Evolutionary conservation across 2,797 vertebrate species (phyloP), one percentile per base, ranked within the genome.

Genomic region (Telmatherina bonti): DNA sequence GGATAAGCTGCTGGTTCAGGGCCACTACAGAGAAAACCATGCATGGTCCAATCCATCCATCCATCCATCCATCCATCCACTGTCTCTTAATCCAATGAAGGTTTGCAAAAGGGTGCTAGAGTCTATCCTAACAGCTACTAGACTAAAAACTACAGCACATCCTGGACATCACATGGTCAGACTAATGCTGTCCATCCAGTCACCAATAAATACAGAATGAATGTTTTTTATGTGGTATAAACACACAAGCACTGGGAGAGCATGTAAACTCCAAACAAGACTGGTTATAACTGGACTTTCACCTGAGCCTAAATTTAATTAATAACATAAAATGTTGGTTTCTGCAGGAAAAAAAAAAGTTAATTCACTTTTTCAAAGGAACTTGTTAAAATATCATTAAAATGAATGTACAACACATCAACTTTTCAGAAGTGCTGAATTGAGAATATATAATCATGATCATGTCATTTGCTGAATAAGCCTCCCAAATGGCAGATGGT

Each of bases 401-500:
- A 52, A 74, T 64, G 7, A 73, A n/a, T 56, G 31, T 45, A 9
- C 15, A 52, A 27, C n/a, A 38, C 26, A 65, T 11, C 0, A 41
- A 52, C 35, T 62, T 53, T 68, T 36, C 6, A 69, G 78, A 84
- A 84, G 62, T 64, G 83, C 78, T 83, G 78, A 83, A 78, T 72
- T 74, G 41, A 74, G 70, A 65, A 49, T 67, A 68, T 71, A 75
- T 64, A 74, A 20, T 74, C 36, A 3, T 75, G 56, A 81, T 81
- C 62, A 62, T 73, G 78, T 84, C 22, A 60, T 76, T 74, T 76
- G 33, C 57, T 80, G 66, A 57, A 73, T 74, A 70, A 82, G 72
- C 52, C 55, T 22, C 47, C 55, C 35, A 49, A 61, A 84, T 81
- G 85, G 83, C 88, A 90, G 85, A 87, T 85, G 89, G 85, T 76